Conservation (phyloP, 2,797 vertebrate genomes). For the Propithecus deckenii region DNA sequence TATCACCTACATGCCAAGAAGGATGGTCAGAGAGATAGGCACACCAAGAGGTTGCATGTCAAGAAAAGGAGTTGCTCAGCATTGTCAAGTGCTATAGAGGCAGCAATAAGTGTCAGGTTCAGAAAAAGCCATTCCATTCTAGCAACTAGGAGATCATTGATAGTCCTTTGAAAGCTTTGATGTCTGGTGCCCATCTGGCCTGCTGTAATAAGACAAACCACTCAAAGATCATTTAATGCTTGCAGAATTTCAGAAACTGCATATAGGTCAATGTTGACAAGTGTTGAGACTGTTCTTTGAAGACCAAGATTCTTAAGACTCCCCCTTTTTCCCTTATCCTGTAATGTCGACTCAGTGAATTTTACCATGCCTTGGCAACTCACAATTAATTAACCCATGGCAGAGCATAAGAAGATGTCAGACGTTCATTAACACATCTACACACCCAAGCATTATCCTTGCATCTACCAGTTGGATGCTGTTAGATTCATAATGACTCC, state of each 20-base stretch:
- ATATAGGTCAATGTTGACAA: constrained; percentile 11
- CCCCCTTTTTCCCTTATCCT: not conserved
- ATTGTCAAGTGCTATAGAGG: not conserved
- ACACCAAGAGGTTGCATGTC: not conserved
- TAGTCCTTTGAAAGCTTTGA: not conserved
- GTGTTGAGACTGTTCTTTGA: constrained; percentile 12
- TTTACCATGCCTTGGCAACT: not conserved
- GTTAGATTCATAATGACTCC: constrained; percentile 11
- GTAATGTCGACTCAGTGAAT: not conserved
- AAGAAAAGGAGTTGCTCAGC: not conserved
- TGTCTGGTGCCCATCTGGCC: not conserved
- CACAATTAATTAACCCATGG: constrained; percentile 35
- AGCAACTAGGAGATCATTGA: not conserved
- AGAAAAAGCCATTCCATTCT: not conserved
- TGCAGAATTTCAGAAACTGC: not conserved
- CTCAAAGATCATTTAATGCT: not conserved
- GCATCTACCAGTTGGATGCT: not conserved
- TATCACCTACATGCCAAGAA: not conserved
- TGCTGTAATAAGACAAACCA: not conserved
- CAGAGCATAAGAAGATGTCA: not conserved
- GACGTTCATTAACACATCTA: not conserved
- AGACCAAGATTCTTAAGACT: not conserved
- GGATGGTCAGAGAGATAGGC: constrained; percentile 36
- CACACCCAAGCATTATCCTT: not conserved
- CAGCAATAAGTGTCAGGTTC: not conserved